Evolutionary conservation across 1,140 invertebrate species (phyloP).

Genomic region (Elysia chlorotica): DNA sequence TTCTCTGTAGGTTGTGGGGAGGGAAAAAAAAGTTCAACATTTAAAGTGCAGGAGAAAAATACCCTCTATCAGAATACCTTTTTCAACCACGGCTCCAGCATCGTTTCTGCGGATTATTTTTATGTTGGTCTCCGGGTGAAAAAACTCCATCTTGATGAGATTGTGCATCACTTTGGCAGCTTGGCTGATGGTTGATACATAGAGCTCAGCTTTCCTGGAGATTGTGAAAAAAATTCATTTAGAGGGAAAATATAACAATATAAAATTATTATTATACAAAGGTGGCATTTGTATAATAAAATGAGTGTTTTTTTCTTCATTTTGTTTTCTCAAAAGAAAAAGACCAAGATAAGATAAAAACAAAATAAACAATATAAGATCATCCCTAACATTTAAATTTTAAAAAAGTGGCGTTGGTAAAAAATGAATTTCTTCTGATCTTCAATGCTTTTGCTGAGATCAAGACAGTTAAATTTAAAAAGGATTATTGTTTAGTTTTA

Average conservation of each 20-base stretch:
- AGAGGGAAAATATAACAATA: no score
- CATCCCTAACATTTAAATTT: not conserved
- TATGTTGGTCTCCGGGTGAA: conserved; percentile 1
- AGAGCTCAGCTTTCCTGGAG: conserved; percentile 21
- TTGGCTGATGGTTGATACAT: not conserved
- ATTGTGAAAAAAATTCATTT: no score
- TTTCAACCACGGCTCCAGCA: conserved; percentile 1
- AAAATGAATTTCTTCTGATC: not conserved
- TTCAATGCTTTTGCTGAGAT: not conserved
- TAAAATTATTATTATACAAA: no score
- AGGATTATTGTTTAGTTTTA: not conserved
- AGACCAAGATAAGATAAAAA: not conserved
- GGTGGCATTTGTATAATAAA: no score
- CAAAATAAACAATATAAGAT: not conserved
- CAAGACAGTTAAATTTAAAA: not conserved
- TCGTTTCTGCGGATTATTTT: conserved; percentile 16
- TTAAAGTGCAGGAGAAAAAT: no score
- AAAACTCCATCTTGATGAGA: conserved; percentile 15
- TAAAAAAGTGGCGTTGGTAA: not conserved
- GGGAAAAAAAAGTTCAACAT: no score
- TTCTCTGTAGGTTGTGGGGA: no score
- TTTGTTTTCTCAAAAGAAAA: no score
- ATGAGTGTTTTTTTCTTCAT: no score
- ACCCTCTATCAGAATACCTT: conserved; percentile 4
- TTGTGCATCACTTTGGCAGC: not conserved